Conservation (phyloP, 2,888 invertebrate genomes). For the Drosophila siamana region DNA sequence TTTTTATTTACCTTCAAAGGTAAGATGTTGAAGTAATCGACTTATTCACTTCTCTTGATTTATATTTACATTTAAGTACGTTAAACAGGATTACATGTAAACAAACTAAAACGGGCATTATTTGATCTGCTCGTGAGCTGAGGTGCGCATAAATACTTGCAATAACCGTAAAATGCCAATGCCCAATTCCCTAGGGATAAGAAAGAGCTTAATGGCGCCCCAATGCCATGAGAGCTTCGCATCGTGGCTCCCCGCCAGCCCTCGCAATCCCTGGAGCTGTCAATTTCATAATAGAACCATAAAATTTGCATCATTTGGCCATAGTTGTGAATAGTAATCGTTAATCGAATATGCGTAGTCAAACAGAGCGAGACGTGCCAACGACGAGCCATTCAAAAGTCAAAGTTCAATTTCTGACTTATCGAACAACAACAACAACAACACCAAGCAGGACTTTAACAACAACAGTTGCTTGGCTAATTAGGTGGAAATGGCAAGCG, state of each 20-base stretch:
- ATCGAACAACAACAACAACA: constrained; percentile 14
- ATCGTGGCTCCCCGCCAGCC: background rate
- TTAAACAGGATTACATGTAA: constrained; percentile 6
- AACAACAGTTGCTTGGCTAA: constrained; percentile 36
- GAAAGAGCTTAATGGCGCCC: constrained; percentile 3
- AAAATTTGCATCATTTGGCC: constrained; percentile 46
- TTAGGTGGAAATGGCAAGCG: constrained; percentile 45
- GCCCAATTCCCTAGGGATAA: constrained; percentile 28
- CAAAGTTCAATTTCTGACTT: constrained; percentile 23
- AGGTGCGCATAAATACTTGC: constrained; percentile 3
- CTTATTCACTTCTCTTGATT: too few relatives aligned
- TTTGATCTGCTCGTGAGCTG: background rate
- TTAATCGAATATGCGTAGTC: constrained; percentile 44
- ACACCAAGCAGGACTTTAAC: background rate
- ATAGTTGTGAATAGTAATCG: constrained; percentile 27
- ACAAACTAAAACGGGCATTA: background rate
- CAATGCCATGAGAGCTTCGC: background rate
- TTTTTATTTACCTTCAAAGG: too few relatives aligned
- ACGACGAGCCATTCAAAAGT: constrained; percentile 41
- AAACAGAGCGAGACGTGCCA: constrained; percentile 45
- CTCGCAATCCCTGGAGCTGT: background rate
- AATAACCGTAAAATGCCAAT: constrained; percentile 16
- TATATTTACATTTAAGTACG: too few relatives aligned
- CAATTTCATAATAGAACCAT: constrained; percentile 28
- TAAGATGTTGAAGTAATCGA: too few relatives aligned